phyloP scores from a whole-genome alignment of 2,797 vertebrate genomes.

The Leptatherina wallacei region DNA sequence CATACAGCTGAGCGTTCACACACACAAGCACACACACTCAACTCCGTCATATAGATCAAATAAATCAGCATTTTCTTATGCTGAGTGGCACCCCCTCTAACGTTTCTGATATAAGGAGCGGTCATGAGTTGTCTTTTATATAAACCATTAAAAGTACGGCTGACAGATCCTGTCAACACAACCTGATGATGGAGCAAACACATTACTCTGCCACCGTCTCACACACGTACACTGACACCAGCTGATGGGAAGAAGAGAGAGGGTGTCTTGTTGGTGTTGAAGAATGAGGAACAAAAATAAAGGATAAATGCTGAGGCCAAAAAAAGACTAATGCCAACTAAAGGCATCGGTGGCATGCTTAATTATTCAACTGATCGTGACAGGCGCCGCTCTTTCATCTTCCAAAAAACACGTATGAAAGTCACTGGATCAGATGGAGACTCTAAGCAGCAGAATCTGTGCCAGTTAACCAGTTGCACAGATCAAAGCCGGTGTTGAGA shows the following conservation, averaged over 20 bases:
- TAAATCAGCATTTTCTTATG: slow-evolving; percentile 6
- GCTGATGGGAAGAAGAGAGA: slow-evolving; percentile 5
- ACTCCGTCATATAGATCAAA: slow-evolving; percentile 14
- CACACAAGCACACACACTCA: slow-evolving; percentile 1
- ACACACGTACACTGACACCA: slow-evolving; percentile 7
- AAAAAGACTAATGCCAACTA: slow-evolving; percentile 1
- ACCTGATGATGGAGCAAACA: slow-evolving; percentile 29
- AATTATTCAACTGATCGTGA: slow-evolving; percentile 49
- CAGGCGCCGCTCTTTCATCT: slow-evolving; percentile 30
- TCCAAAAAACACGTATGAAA: slow-evolving; percentile 15
- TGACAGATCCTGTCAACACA: slow-evolving; percentile 53
- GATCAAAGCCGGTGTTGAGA: slow-evolving; percentile 58
- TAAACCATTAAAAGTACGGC: slow-evolving; percentile 22
- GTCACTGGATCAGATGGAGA: slow-evolving; percentile 4
- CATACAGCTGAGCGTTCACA: slow-evolving; percentile 43
- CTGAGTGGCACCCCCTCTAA: slow-evolving; percentile 4
- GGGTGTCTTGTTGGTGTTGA: slow-evolving; percentile 8
- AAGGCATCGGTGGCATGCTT: slow-evolving; percentile 25
- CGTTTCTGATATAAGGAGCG: slow-evolving; percentile 19
- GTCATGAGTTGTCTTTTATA: slow-evolving; percentile 30
- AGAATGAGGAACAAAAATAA: slow-evolving; percentile 19
- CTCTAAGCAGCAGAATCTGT: slow-evolving; percentile 19
- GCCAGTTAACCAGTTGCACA: slow-evolving; percentile 19
- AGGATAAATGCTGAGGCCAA: slow-evolving; percentile 25
- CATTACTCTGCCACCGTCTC: slow-evolving; percentile 16